Percentiles rank a stretch among this genome's conserved stretches.
Conservation (phyloP, 64 coral and sea anemone genomes). For the Stichodactyla mertensii region DNA sequence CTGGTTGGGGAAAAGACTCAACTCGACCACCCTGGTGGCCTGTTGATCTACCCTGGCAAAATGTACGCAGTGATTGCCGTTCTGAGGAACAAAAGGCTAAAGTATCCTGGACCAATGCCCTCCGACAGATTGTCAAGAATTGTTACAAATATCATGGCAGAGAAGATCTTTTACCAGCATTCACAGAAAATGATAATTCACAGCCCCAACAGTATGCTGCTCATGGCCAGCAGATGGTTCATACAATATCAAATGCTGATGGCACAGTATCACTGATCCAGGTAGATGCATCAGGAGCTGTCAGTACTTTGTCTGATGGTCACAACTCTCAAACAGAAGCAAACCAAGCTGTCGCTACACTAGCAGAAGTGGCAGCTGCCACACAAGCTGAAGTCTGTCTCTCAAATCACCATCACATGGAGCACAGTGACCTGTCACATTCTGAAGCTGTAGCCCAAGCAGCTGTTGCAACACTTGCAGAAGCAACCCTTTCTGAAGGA, state of each 20-base stretch:
- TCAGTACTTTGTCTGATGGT: conserved; percentile 79
- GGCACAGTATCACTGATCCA: conserved; percentile 95
- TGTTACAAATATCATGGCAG: conserved; percentile 98
- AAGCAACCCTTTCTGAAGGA: conserved; percentile 94
- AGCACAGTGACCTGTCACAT: conserved; percentile 84
- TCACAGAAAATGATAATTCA: conserved; percentile 48
- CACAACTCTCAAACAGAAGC: conserved; percentile 83
- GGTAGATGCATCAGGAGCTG: conserved; percentile 95
- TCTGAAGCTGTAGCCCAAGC: conserved; percentile 92
- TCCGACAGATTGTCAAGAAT: conserved; percentile 97
- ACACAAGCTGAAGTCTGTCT: conserved; percentile 82
- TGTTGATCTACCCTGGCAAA: conserved; percentile 93
- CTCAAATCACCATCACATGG: conserved; percentile 62
- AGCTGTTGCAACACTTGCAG: conserved; percentile 95
- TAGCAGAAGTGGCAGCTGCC: conserved; percentile 93
- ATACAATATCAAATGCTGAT: conserved; percentile 97
- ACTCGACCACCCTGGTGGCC: conserved; percentile 96
- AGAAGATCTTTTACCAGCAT: conserved; percentile 89
- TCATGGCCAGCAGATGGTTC: conserved; percentile 87
- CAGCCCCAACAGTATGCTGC: conserved; percentile 76
- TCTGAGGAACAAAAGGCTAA: conserved; percentile 95
- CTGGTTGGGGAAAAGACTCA: conserved; percentile 94
- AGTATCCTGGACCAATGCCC: conserved; percentile 92
- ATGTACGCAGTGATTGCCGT: conserved; percentile 95
- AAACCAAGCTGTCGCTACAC: conserved; percentile 92